Evolutionary conservation across 2,113 vertebrate species (phyloP), one percentile per base, ranked within the genome.

Genomic region (Platycercus adscitus): DNA sequence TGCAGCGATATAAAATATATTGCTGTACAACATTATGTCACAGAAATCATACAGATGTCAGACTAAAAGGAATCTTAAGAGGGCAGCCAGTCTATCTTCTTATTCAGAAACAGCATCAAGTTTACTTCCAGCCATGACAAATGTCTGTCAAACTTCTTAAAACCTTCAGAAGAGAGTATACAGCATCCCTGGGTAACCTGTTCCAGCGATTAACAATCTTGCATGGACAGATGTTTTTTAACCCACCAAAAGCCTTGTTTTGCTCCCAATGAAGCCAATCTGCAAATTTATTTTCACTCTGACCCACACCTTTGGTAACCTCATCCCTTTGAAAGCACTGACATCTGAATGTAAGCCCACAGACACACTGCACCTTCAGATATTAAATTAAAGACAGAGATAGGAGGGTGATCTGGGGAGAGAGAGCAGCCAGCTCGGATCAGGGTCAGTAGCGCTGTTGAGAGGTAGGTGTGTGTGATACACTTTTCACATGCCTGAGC

Each of bases 21-120:
- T 56, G 41, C 71, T 84, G 16, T 49, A 91, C 88, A 94, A 72
- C 43, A 37, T 52, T 64, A 52, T n/a, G 63, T 58, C 55, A 65
- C n/a, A 89, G 65, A 81, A 92, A 64, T 37, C 50, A 52, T 26
- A 66, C 55, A 82, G 52, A 47, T 56, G 35, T 52, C 65, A 91
- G 56, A 43, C 29, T 79, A 65, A 76, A 96, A 92, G 44, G 47
- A 71, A 84, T 76, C 47, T 81, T 84, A 58, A 88, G 87, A 95
- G 65, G 33, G 18, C 39, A 86, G 64, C 33, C 69, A 81, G 61
- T 18, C 65, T 69, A 39, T 19, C 64, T 81, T 52, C 60, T 81
- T 47, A 71, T 24, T 26, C 35, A 92, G 82, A 75, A 86, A 68
- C 46, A 81, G 37, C 4, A 65, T 31, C 39, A 78, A 93, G 76